Evolutionary conservation across 2,888 invertebrate genomes (phyloP).

Genomic region (Electrophaes corylata): DNA sequence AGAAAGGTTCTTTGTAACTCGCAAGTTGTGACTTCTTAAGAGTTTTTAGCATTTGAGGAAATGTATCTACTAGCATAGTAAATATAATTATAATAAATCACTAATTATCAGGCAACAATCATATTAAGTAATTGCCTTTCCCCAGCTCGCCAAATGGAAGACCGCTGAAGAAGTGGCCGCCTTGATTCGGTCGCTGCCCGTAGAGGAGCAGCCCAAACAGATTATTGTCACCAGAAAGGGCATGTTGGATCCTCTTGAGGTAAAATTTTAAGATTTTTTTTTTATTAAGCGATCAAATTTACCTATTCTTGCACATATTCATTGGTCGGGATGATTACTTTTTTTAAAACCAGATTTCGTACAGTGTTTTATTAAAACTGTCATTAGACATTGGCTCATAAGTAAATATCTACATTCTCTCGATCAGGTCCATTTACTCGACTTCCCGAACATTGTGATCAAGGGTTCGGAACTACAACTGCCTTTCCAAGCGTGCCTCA

Average conservation of each 20-base stretch:
- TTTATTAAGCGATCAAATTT: no score
- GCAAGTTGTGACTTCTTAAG: no score
- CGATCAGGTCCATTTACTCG: conserved; percentile 95
- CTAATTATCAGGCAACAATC: background rate
- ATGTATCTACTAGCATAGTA: no score
- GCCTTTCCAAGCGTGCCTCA: conserved; percentile 99
- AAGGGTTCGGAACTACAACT: conserved; percentile 99
- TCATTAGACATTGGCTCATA: no score
- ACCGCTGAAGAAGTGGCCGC: conserved; percentile 99
- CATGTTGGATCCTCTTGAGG: conserved; percentile 99
- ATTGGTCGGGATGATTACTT: no score
- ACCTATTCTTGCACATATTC: no score
- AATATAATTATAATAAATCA: no score
- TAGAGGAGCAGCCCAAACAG: conserved; percentile 99
- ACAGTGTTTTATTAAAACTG: no score
- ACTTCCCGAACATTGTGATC: conserved; percentile 99
- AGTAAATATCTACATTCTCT: background rate
- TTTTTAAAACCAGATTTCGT: no score
- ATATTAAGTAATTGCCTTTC: background rate
- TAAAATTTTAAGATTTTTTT: conserved; percentile 40
- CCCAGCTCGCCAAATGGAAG: conserved; percentile 98
- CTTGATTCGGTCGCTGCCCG: conserved; percentile 98
- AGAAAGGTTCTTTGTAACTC: background rate
- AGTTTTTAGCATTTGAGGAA: no score
- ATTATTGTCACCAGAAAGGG: conserved; percentile 99